Evolutionary conservation across 2,113 vertebrate species (phyloP), one percentile per base, ranked within the genome.

Genomic region (Tetrax tetrax): DNA sequence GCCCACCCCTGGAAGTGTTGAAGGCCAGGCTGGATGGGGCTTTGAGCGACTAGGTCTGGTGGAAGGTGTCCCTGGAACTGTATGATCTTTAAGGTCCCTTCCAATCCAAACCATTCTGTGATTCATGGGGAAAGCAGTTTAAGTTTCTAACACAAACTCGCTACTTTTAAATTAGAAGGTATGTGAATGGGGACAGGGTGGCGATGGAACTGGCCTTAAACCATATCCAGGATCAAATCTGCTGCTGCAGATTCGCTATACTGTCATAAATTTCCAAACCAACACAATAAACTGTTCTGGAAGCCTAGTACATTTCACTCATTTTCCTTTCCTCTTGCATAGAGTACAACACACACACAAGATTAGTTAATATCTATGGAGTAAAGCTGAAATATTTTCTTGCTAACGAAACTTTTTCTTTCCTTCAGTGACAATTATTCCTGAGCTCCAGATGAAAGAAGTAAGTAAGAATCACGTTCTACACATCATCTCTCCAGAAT

Each of bases 211-310:
- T 15, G 6, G 3, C 43, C 20, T 20, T 23, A 14, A 77, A 12
- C 33, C 14, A 0, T 10, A 10, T 4, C 25, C 25, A 24, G 29
- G 24, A 21, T 37, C 18, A 28, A 47, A n/a, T 15, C 28, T 7
- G 5, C 41, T 10, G 43, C 3, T 2, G 1, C 10, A 10, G 2
- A 2, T 8, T 3, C 4, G 7, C 15, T 22, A 12, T 7, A 6
- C 6, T 50, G 51, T 37, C n/a, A 16, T 76, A 4, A 24, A 18
- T 83, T 45, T 66, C 38, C 59, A 54, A 82, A 28, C 13, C 17
- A 4, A 13, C 3, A 16, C 29, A 37, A 9, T 17, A 27, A 25
- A 22, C 24, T n/a, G 5, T 59, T 31, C 57, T 25, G 70, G 71
- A 43, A 48, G 37, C 25, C 20, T 6, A 8, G 20, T 53, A 28